These are phyloP conservation scores for Tipula helvola DNA, from an alignment of 2,888 invertebrate species.

Conservation along the genomic window DNA sequence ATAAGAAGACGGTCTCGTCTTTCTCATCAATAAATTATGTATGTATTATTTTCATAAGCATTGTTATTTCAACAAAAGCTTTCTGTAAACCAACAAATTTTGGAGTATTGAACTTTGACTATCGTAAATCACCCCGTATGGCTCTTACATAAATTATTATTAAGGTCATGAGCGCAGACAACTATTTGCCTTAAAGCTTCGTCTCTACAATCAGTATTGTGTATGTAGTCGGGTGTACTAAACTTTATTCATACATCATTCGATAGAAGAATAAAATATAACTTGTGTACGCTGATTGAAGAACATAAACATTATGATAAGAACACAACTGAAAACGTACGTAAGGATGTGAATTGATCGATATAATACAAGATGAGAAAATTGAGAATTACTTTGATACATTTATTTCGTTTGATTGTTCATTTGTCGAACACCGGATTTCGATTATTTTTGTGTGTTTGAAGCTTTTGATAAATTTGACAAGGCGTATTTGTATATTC, in stretches of 20 bases:
- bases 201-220: neutral
- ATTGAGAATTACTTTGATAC: neutral
- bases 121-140: neutral
- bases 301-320: neutral
- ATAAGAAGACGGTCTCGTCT: no score
- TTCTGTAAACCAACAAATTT: neutral
- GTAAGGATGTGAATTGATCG: neutral
- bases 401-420: neutral
- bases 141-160: neutral
- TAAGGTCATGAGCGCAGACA: neutral
- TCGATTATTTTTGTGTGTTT: neutral
- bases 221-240: neutral
- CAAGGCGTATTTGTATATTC: neutral
- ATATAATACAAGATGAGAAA: neutral
- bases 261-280: neutral
- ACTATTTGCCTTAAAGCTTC: neutral
- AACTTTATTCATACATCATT: neutral
- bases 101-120: neutral
- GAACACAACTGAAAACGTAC: neutral
- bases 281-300: neutral
- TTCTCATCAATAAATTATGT: no score
- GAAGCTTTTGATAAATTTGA: neutral
- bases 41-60: no score
- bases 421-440: neutral
- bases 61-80: no score